A percentile compares a stretch with the other conserved stretches of the same genome.
Evolutionary conservation across 1,140 invertebrate genomes (phyloP).

Genomic region (Brachionus rubens): DNA sequence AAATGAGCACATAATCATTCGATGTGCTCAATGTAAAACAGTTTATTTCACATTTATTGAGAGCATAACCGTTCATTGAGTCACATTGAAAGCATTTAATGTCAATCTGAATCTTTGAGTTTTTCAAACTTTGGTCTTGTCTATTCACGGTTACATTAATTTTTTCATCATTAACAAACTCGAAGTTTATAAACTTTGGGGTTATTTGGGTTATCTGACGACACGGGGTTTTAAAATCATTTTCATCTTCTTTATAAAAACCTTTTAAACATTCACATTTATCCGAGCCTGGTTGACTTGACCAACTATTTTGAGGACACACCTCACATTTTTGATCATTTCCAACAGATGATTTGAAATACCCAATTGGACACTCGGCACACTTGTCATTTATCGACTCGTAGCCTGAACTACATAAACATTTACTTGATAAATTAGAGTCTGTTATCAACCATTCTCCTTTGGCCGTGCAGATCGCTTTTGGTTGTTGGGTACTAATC

Average conservation of each 20-base stretch:
- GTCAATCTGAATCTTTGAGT: not conserved
- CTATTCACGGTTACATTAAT: slow-evolving; percentile 17
- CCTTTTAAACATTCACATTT: slow-evolving; percentile 35
- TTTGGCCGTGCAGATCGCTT: slow-evolving; percentile 32
- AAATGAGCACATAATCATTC: not conserved
- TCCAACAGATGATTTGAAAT: slow-evolving; percentile 10
- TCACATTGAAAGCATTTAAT: slow-evolving; percentile 25
- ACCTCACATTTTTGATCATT: slow-evolving; percentile 43
- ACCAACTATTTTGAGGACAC: slow-evolving; percentile 45
- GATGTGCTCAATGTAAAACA: not conserved
- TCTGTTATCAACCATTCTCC: slow-evolving; percentile 45
- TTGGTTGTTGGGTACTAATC: not conserved
- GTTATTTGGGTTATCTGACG: not conserved
- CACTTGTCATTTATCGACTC: slow-evolving; percentile 28
- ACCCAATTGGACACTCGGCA: slow-evolving; percentile 13
- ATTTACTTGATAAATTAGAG: slow-evolving; percentile 20
- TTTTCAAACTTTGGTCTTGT: not conserved
- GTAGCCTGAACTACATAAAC: slow-evolving; percentile 19
- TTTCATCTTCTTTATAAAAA: slow-evolving; percentile 1
- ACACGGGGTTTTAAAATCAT: not conserved
- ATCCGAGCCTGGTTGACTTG: not conserved
- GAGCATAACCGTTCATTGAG: not conserved
- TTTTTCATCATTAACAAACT: slow-evolving; percentile 28
- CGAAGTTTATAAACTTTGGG: not conserved
- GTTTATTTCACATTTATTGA: slow-evolving; percentile 20